These are phyloP conservation scores for Busseola fusca DNA, from an alignment of 2,888 invertebrate species.

Conservation along the genomic window DNA sequence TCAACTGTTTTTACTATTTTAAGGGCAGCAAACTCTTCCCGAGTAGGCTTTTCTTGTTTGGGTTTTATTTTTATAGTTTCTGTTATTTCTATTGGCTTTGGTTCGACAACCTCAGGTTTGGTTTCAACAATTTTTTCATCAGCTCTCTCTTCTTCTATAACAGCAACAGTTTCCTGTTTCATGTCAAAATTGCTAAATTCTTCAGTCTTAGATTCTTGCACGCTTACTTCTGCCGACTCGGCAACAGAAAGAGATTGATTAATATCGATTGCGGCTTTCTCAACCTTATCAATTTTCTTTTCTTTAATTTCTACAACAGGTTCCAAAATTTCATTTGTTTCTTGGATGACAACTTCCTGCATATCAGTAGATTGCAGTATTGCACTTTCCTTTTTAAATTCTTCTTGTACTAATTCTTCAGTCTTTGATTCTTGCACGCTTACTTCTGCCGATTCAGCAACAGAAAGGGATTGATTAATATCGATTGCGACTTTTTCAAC, in stretches of 20 bases:
- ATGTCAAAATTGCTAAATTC: conserved; percentile 42
- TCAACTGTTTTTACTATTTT: conserved; percentile 68
- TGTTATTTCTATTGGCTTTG: conserved; percentile 45
- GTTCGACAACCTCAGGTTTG: conserved; percentile 32
- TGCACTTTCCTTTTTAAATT: conserved; percentile 56
- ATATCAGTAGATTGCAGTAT: conserved; percentile 39
- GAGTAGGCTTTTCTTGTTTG: conserved; percentile 43
- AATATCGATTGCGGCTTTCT: conserved; percentile 60
- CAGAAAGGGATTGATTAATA: conserved; percentile 56
- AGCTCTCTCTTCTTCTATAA: conserved; percentile 32
- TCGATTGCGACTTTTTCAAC: conserved; percentile 61
- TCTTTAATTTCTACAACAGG: conserved; percentile 57
- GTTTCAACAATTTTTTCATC: conserved; percentile 25
- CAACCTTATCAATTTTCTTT: conserved; percentile 59
- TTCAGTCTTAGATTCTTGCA: conserved; percentile 51
- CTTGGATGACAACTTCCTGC: conserved; percentile 51
- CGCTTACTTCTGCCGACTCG: conserved; percentile 44
- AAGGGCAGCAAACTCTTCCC: conserved; percentile 66
- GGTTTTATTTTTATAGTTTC: conserved; percentile 52
- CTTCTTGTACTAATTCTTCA: conserved; percentile 55
- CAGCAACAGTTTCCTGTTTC: conserved; percentile 36
- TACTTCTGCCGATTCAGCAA: conserved; percentile 47
- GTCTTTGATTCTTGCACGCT: conserved; percentile 47
- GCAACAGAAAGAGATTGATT: conserved; percentile 55
- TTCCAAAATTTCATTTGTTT: conserved; percentile 58